Percentiles rank a stretch among this genome's conserved stretches.
Conservation (phyloP, 2,797 vertebrate species). For the Xiphophorus birchmanni region DNA sequence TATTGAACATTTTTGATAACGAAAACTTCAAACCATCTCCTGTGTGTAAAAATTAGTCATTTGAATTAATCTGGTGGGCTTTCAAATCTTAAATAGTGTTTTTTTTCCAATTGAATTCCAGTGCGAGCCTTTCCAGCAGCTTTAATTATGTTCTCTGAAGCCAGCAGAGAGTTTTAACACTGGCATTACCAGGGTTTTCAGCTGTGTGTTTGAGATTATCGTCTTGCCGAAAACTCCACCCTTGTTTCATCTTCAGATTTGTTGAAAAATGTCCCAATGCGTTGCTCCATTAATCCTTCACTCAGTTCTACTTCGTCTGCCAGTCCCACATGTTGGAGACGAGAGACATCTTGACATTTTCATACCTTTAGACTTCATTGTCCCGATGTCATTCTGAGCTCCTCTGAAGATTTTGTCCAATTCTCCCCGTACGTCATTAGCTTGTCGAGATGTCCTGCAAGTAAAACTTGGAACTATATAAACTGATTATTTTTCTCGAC, state of each 20-base stretch:
- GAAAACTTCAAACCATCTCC: background rate
- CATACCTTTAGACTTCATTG: background rate
- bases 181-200: too few relatives aligned
- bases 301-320: too few relatives aligned
- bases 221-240: background rate
- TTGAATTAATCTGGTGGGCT: background rate
- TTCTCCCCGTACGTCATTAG: background rate
- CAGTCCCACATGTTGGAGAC: background rate
- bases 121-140: background rate
- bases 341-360: background rate
- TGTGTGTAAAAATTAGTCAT: background rate
- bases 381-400: background rate
- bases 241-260: background rate
- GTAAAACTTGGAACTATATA: background rate
- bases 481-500: background rate
- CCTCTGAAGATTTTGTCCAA: background rate
- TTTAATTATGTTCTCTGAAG: conserved; percentile 2
- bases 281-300: background rate
- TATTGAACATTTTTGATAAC: background rate
- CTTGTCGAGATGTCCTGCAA: background rate
- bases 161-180: background rate
- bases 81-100: background rate
- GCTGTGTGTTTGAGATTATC: conserved; percentile 4
- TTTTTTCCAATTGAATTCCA: background rate
- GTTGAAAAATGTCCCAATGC: background rate